These are phyloP conservation scores for Myotis brandtii DNA, from an alignment of 2,113 vertebrate genomes.

Conservation along the genomic window DNA sequence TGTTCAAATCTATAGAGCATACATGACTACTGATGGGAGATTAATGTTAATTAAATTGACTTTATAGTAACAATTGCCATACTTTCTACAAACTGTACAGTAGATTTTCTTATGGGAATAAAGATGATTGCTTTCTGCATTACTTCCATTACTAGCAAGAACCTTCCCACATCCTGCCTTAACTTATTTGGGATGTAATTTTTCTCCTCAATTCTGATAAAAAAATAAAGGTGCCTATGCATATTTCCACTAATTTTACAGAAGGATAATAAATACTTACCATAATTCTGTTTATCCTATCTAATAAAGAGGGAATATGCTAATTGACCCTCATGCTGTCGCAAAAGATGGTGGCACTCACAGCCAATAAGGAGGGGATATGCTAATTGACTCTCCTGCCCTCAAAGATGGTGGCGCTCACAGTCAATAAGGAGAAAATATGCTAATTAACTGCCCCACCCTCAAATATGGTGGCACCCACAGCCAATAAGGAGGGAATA, in stretches of 20 bases:
- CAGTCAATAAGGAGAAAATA: too few relatives aligned
- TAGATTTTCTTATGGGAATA: background rate
- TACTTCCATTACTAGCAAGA: background rate
- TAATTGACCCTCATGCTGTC: too few relatives aligned
- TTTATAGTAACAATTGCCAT: background rate
- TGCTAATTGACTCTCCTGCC: too few relatives aligned
- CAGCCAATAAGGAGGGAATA: too few relatives aligned
- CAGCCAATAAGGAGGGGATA: too few relatives aligned
- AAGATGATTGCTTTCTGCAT: background rate
- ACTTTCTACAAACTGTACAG: background rate
- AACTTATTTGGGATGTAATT: background rate
- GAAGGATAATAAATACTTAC: background rate
- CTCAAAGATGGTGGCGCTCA: too few relatives aligned
- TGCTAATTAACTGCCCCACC: too few relatives aligned
- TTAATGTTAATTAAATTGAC: constrained; percentile 52
- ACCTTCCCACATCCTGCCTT: background rate
- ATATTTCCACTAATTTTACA: background rate
- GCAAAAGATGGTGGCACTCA: too few relatives aligned
- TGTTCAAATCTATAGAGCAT: background rate
- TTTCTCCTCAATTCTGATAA: background rate
- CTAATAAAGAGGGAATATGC: too few relatives aligned
- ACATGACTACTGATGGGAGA: background rate
- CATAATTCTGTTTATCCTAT: background rate
- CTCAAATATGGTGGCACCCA: too few relatives aligned
- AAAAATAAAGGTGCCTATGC: background rate